Percentiles rank a stretch among this genome's conserved stretches.
phyloP scores from a whole-genome alignment of 2,888 invertebrate species.

The Leucozona laternaria region DNA sequence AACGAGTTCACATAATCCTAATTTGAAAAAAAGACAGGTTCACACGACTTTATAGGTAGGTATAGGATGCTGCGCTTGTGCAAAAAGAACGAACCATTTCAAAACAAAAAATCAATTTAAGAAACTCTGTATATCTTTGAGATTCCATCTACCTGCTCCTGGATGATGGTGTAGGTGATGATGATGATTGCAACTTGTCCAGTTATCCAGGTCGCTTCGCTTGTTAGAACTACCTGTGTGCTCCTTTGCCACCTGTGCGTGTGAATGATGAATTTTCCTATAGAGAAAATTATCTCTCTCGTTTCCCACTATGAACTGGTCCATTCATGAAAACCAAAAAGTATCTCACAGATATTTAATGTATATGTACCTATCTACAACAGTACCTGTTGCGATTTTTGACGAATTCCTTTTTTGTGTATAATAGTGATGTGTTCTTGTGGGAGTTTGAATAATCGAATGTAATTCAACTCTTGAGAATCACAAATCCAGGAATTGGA shows the following conservation, averaged over 20 bases:
- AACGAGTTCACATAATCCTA: constrained; percentile 43
- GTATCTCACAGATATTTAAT: constrained; percentile 63
- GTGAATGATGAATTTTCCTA: constrained; percentile 63
- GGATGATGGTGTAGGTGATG: not conserved
- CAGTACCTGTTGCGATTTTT: constrained; percentile 65
- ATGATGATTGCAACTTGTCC: constrained; percentile 68
- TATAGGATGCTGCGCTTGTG: constrained; percentile 29
- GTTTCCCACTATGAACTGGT: constrained; percentile 53
- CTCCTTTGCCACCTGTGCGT: constrained; percentile 66
- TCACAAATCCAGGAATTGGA: constrained; percentile 55
- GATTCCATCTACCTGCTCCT: constrained; percentile 64
- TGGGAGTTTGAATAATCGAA: constrained; percentile 65
- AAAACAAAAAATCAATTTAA: constrained; percentile 4
- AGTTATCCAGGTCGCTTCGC: constrained; percentile 62
- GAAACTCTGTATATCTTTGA: constrained; percentile 39
- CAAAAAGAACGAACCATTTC: constrained; percentile 26
- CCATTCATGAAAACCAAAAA: constrained; percentile 68
- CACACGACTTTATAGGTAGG: constrained; percentile 61
- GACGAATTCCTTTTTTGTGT: constrained; percentile 55
- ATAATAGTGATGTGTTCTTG: constrained; percentile 9
- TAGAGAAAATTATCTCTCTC: constrained; percentile 5
- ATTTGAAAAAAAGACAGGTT: constrained; percentile 63
- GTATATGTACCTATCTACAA: constrained; percentile 18
- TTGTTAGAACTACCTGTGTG: constrained; percentile 61
- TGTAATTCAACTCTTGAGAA: constrained; percentile 72